These are phyloP conservation scores for Baryphthengus martii DNA, from an alignment of 2,113 vertebrate genomes.

Conservation along the genomic window DNA sequence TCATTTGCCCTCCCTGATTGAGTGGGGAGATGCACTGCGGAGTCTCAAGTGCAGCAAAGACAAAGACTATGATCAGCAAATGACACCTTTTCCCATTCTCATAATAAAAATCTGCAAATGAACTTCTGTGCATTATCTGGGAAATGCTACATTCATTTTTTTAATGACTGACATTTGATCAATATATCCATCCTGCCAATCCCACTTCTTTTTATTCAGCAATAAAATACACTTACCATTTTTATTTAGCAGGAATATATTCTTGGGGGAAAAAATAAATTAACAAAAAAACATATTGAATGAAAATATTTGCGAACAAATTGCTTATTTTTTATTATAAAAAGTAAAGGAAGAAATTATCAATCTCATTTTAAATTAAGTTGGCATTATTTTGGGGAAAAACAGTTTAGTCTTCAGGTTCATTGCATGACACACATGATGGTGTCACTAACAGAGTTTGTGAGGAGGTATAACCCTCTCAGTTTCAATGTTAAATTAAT, in stretches of 20 bases:
- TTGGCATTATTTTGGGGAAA: not conserved
- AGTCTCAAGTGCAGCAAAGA: not conserved
- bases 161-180: not conserved
- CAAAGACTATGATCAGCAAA: not conserved
- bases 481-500: not conserved
- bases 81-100: not conserved
- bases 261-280: not conserved
- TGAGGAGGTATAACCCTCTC: not conserved
- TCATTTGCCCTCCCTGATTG: not conserved
- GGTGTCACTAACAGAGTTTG: not conserved
- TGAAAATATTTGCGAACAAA: not conserved
- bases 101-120: not conserved
- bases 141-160: not conserved
- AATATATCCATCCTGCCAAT: not conserved
- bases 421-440: not conserved
- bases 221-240: not conserved
- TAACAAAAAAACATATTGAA: not conserved
- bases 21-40: not conserved
- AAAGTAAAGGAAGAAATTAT: not conserved
- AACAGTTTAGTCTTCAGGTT: not conserved
- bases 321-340: not conserved
- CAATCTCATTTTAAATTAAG: not conserved
- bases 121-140: not conserved
- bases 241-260: not conserved
- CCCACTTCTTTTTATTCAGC: not conserved